These are phyloP conservation scores for Lucilia sericata DNA, from an alignment of 1,140 invertebrate species.

Conservation along the genomic window DNA sequence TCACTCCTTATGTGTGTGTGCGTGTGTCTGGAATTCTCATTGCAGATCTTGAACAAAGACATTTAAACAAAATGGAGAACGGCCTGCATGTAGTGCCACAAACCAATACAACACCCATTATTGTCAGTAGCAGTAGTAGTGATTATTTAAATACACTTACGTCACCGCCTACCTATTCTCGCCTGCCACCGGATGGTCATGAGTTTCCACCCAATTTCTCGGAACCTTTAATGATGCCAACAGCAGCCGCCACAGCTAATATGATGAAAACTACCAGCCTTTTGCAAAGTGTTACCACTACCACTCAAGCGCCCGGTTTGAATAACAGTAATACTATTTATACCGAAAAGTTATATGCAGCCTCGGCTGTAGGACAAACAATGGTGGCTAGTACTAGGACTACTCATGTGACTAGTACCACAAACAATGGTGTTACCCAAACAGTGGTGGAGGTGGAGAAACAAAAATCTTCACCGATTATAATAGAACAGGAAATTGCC, in stretches of 20 bases:
- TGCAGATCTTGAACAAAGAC: slow-evolving; percentile 49
- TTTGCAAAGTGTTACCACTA: slow-evolving; percentile 48
- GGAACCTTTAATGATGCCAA: slow-evolving; percentile 70
- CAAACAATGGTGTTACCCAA: slow-evolving; percentile 14
- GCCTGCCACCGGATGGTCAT: slow-evolving; percentile 88
- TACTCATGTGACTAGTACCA: slow-evolving; percentile 46
- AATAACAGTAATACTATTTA: slow-evolving; percentile 52
- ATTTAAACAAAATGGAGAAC: slow-evolving; percentile 51
- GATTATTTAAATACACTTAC: slow-evolving; percentile 58
- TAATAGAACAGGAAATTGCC: not conserved
- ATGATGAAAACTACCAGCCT: slow-evolving; percentile 48
- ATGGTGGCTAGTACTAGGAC: slow-evolving; percentile 47
- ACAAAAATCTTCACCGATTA: slow-evolving; percentile 30
- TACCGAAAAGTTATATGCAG: slow-evolving; percentile 47
- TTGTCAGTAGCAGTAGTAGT: slow-evolving; percentile 57
- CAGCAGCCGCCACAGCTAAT: slow-evolving; percentile 25
- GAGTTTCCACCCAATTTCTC: slow-evolving; percentile 84
- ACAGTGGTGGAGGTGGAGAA: slow-evolving; percentile 22
- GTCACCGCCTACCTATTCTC: slow-evolving; percentile 71
- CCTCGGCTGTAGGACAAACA: slow-evolving; percentile 41
- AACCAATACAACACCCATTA: slow-evolving; percentile 33
- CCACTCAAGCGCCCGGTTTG: slow-evolving; percentile 48
- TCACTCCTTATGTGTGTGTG: not conserved
- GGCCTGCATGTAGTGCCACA: slow-evolving; percentile 49
- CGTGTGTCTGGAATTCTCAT: not conserved